Conservation (phyloP, 2,797 vertebrate species). For the Coranthus polyacanthus region DNA sequence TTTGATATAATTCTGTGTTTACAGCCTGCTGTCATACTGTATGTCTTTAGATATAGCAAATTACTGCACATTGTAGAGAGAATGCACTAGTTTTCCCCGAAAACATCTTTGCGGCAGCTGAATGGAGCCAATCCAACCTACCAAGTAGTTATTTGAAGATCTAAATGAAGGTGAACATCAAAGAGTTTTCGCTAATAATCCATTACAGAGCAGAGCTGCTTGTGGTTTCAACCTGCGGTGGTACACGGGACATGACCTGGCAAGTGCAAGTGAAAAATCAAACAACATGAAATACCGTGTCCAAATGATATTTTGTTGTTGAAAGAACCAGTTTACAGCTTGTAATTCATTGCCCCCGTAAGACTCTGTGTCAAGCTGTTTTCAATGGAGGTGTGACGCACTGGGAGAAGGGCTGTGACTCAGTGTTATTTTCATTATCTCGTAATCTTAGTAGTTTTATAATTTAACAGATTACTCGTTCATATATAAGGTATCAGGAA, state of each 20-base stretch:
- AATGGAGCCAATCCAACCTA: background rate
- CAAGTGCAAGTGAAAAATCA: background rate
- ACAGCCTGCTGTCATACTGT: background rate
- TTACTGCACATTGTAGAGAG: background rate
- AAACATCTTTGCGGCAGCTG: background rate
- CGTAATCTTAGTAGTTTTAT: too few species aligned
- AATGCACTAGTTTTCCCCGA: background rate
- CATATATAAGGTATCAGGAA: too few species aligned
- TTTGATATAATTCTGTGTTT: background rate
- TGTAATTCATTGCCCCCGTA: background rate
- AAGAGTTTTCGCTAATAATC: constrained; percentile 1
- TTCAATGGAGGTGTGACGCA: background rate
- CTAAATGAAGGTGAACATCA: constrained; percentile 7
- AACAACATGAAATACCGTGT: constrained; percentile 2
- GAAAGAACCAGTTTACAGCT: background rate
- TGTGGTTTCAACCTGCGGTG: background rate
- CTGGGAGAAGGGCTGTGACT: background rate
- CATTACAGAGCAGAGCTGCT: background rate
- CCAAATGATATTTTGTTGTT: constrained; percentile 8
- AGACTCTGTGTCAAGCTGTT: constrained; percentile 9
- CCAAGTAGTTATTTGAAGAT: background rate
- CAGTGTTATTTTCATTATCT: too few species aligned
- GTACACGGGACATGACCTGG: background rate
- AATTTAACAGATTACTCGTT: too few species aligned
- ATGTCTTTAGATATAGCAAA: background rate